These are phyloP conservation scores for Schrankia costaestrigalis DNA, from an alignment of 2,888 invertebrate genomes.

Conservation along the genomic window DNA sequence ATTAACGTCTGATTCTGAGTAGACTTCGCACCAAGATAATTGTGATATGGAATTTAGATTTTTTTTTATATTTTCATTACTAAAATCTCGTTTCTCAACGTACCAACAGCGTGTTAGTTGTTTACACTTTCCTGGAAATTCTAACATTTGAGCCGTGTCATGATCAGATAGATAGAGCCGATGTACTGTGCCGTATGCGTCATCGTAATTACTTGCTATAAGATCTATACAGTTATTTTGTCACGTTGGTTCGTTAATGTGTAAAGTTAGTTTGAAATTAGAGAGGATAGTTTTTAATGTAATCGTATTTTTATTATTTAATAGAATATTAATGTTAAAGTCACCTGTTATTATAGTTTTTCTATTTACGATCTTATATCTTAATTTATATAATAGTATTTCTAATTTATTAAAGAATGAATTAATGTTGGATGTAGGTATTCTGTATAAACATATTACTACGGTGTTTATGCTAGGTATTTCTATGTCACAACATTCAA, in stretches of 20 bases:
- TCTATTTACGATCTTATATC: no score
- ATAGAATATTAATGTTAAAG: no score
- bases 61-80: constrained; percentile 1
- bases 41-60: neutral
- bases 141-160: constrained; percentile 3
- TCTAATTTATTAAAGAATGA: no score
- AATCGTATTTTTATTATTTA: no score
- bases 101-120: neutral
- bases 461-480: no score
- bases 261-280: neutral
- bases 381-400: no score
- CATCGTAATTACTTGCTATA: constrained; percentile 1
- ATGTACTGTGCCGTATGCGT: neutral
- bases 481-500: no score
- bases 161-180: constrained; percentile 3
- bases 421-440: no score
- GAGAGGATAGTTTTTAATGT: no score
- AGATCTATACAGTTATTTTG: constrained; percentile 4
- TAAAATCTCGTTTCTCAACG: neutral
- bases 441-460: no score
- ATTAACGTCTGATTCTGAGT: neutral
- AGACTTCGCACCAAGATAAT: constrained; percentile 1
- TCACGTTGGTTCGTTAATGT: constrained; percentile 1
- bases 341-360: no score
- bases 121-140: neutral